A percentile compares a stretch with the other conserved stretches of the same genome.
Conservation (phyloP, 2,113 vertebrate species). For the Melanerpes formicivorus region DNA sequence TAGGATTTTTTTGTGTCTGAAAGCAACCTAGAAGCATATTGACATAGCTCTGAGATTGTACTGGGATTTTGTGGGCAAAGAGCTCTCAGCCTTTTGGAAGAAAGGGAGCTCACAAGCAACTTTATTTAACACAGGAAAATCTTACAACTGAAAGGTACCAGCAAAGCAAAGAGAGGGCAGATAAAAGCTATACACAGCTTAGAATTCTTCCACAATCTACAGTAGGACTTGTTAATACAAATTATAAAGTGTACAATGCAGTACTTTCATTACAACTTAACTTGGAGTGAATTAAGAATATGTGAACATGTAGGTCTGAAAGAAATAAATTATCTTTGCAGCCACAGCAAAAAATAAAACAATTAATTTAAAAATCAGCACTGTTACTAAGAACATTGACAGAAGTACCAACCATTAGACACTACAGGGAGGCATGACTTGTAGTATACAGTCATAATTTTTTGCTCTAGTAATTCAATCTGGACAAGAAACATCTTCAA, state of each 20-base stretch:
- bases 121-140: background rate
- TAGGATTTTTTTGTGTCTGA: background rate
- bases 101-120: background rate
- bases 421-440: background rate
- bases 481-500: background rate
- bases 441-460: background rate
- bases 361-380: background rate
- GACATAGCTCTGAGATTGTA: background rate
- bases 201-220: background rate
- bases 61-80: background rate
- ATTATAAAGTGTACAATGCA: background rate
- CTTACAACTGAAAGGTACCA: background rate
- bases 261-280: background rate
- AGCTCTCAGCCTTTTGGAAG: background rate
- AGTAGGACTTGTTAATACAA: background rate
- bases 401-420: background rate
- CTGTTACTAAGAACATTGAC: background rate
- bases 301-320: background rate
- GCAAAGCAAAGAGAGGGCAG: background rate
- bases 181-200: background rate
- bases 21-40: background rate
- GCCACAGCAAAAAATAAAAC: background rate
- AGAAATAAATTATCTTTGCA: background rate
- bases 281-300: background rate
- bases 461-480: background rate